Conservation (phyloP, 2,113 vertebrate species). For the Orycteropus afer region DNA sequence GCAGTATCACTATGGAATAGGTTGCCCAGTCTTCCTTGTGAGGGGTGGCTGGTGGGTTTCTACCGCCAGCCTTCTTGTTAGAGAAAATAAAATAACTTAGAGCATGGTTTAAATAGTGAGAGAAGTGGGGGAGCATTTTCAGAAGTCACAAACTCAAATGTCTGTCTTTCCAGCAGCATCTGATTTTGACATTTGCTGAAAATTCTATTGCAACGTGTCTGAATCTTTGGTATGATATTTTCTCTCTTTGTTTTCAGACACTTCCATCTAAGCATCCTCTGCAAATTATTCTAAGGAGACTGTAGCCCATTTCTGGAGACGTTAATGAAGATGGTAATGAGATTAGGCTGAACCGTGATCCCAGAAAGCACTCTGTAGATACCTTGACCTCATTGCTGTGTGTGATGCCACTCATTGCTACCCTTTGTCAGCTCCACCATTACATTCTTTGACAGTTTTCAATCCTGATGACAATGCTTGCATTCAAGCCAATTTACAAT, state of each 20-base stretch:
- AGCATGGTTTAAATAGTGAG: neutral
- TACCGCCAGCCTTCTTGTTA: too few relatives aligned
- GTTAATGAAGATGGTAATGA: slow-evolving; percentile 67
- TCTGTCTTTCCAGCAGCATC: neutral
- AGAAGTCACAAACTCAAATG: neutral
- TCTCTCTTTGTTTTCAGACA: slow-evolving; percentile 6
- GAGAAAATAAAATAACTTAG: neutral
- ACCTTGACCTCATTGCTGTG: neutral
- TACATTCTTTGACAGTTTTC: slow-evolving; percentile 55
- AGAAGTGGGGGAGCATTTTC: neutral
- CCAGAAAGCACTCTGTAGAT: neutral
- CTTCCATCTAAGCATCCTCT: neutral
- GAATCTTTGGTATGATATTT: neutral
- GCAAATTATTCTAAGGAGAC: slow-evolving; percentile 23
- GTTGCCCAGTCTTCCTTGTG: too few relatives aligned
- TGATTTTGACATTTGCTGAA: neutral
- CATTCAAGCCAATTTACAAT: slow-evolving; percentile 56
- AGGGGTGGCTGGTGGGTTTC: too few relatives aligned
- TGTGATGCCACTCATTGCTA: neutral
- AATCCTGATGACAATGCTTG: slow-evolving; percentile 37
- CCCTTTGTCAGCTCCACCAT: neutral
- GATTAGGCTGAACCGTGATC: slow-evolving; percentile 44
- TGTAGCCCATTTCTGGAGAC: neutral
- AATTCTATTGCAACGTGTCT: neutral
- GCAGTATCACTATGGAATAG: too few relatives aligned